Evolutionary conservation across 2,888 invertebrate species (phyloP).

Genomic region (Aricia artaxerxes): DNA sequence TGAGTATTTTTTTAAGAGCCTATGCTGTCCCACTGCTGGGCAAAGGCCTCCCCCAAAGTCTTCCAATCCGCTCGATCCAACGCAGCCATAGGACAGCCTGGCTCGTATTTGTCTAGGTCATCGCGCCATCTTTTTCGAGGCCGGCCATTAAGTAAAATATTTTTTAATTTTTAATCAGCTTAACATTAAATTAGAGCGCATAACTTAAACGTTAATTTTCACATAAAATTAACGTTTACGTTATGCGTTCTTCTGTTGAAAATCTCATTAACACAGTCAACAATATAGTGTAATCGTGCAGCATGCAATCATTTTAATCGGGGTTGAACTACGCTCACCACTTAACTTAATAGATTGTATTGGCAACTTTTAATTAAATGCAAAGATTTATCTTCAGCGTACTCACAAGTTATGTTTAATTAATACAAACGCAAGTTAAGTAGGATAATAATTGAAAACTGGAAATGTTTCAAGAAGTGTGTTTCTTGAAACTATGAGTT

Average conservation of each 20-base stretch:
- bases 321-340: background rate
- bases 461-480: background rate
- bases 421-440: background rate
- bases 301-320: background rate
- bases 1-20: too few species aligned
- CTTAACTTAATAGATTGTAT: background rate
- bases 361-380: conserved; percentile 5
- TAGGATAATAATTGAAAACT: background rate
- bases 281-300: background rate
- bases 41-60: too few species aligned
- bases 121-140: too few species aligned
- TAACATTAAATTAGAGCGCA: too few species aligned
- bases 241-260: background rate
- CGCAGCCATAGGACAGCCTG: too few species aligned
- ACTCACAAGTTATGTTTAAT: background rate
- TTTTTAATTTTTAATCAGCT: too few species aligned
- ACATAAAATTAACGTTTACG: background rate
- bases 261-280: background rate
- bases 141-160: too few species aligned
- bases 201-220: too few species aligned
- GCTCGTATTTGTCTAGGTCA: too few species aligned
- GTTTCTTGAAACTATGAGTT: background rate
- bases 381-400: background rate
- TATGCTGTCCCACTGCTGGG: too few species aligned
- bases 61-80: too few species aligned